Evolutionary conservation across 2,888 invertebrate species (phyloP), one percentile per base, ranked within the genome.

Genomic region (Habroteleia sp.): DNA sequence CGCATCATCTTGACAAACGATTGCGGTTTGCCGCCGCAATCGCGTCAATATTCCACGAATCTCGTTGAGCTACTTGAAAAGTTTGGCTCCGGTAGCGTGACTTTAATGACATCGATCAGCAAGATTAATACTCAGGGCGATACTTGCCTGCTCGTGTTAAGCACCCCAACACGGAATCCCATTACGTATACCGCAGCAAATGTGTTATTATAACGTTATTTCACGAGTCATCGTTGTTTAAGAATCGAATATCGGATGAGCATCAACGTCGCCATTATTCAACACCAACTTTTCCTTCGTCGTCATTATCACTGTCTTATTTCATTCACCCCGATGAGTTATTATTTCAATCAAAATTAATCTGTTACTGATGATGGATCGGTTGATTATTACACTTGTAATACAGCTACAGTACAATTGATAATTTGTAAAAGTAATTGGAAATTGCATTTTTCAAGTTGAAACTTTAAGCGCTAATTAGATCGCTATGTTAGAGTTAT

Each of bases 71-170:
- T 31, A 52, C 65, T 65, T 60, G 65, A 74, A 74, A 74, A 74
- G 66, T 74, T 74, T 37, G 29, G 41, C 33, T 39, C 56, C n/a
- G n/a, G 41, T 65, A 23, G 73, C 73, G 72, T 73, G 73, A 65
- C 73, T 73, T 52, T 74, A 66, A 66, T 62, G 74, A 62, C 74
- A 62, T 74, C 60, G 68, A 68, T 74, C 68, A 56, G 33, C 35
- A 23, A 68, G 68, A 74, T 74, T 74, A 52, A 73, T 73, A 52
- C 66, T 39, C 33, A 42, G 16, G 56, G 52, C 37, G 44, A 65
- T 72, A 63, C 58, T 65, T 44, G 56, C 29, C 33, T 13, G 35
- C 58, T 42, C 73, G 58, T 58, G 65, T 60, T 66, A 46, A 60
- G 66, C 37, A 52, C 52, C 41, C 16, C 50, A n/a, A 29, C 65